Evolutionary conservation across 1,140 invertebrate species (phyloP).

Genomic region (Mizuhopecten yessoensis): DNA sequence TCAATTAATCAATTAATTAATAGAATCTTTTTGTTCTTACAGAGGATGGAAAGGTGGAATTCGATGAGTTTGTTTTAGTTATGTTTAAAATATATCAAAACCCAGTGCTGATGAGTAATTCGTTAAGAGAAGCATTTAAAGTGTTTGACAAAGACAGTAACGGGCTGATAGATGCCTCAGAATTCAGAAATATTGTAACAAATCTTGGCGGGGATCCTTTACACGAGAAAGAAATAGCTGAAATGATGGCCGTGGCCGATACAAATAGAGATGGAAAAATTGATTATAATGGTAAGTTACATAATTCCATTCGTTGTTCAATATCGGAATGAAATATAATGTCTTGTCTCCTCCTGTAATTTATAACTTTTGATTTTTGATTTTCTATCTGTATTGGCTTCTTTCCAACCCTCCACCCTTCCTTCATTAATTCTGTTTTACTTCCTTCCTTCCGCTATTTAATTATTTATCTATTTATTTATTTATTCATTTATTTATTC

Average conservation of each 20-base stretch:
- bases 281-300: slow-evolving; percentile 52
- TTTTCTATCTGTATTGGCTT: too few relatives aligned
- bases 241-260: slow-evolving; percentile 47
- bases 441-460: too few relatives aligned
- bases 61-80: background rate
- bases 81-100: background rate
- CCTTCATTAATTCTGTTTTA: too few relatives aligned
- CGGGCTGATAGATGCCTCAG: background rate
- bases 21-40: background rate
- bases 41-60: background rate
- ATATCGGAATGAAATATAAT: too few relatives aligned
- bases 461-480: too few relatives aligned
- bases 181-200: background rate
- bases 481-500: too few relatives aligned
- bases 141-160: background rate
- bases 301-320: too few relatives aligned
- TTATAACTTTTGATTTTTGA: too few relatives aligned
- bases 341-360: too few relatives aligned
- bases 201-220: slow-evolving; percentile 41
- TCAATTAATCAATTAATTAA: too few relatives aligned
- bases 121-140: background rate
- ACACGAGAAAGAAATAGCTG: slow-evolving; percentile 46
- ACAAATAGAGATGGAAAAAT: slow-evolving; percentile 54
- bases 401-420: too few relatives aligned
- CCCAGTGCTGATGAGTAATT: background rate